Conservation (phyloP, 2,113 vertebrate species). For the Trematocara zebra region DNA sequence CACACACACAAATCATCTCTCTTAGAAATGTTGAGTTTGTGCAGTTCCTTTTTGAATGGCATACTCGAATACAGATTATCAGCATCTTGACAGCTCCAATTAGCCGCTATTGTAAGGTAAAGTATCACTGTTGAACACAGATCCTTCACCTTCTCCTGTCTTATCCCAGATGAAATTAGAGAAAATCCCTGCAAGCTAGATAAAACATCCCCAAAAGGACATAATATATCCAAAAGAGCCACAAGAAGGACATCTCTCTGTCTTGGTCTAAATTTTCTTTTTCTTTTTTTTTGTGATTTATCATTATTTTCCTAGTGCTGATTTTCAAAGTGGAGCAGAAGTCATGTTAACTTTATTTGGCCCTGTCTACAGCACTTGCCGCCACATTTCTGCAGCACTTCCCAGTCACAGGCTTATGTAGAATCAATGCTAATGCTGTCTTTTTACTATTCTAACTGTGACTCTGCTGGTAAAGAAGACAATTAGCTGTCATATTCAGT, state of each 20-base stretch:
- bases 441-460: slow-evolving; percentile 27
- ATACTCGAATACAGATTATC: slow-evolving; percentile 29
- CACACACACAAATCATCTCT: background rate
- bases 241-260: background rate
- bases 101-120: slow-evolving; percentile 31
- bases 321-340: slow-evolving; percentile 34
- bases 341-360: slow-evolving; percentile 34
- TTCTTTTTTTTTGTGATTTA: background rate
- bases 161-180: background rate
- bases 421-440: slow-evolving; percentile 56
- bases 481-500: slow-evolving; percentile 24
- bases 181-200: background rate
- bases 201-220: background rate
- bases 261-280: background rate
- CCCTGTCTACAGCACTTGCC: background rate
- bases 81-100: slow-evolving; percentile 40
- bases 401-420: background rate
- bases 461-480: slow-evolving; percentile 9
- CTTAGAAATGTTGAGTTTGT: slow-evolving; percentile 8
- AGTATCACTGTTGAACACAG: background rate
- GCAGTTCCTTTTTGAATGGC: background rate
- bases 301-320: background rate
- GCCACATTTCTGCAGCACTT: slow-evolving; percentile 4
- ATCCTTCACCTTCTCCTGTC: background rate
- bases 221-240: background rate